Base-by-base conservation (phyloP, 2,113 vertebrate species). In the Alouatta palliata region DNA sequence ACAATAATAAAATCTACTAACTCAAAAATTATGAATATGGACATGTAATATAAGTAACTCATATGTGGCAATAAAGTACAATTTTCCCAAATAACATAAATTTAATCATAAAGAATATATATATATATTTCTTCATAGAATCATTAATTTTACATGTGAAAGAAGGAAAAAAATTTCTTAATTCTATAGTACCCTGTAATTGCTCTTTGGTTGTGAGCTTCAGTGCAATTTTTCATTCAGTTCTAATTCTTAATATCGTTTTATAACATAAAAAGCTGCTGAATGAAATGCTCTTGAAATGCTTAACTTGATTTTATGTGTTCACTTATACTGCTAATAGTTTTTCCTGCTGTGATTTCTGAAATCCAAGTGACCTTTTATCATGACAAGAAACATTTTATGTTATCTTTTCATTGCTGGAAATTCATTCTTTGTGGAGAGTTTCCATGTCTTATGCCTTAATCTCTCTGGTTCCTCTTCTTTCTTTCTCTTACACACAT, bases 341-440 rank as follows among this genome's bases (percentile, higher is more conserved):
- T 64, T 89, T 95, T 96, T 89, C 25, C n/a, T 80, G 25, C 17
- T 91, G 16, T 84, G n/a, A 30, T 27, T 90, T 87, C 27, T 95
- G 52, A 81, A 90, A 83, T 61, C 0, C 23, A 87, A 45, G 21
- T 77, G 30, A 88, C 6, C 1, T 92, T 93, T 76, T 21, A 83
- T 91, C 40, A 81, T 92, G 66, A 5, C 19, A 82, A 87, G 5
- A 77, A 77, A 82, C 6, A 43, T 88, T 77, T 85, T 47, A 47
- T 27, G 89, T 21, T 81, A 58, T 37, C 8, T 79, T 95, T 82
- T 91, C 45, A 79, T 61, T 94, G 6, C 1, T 96, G 75, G 19
- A 95, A 91, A 89, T 19, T 70, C 30, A 25, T 86, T 94, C 35
- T 91, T 82, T 75, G 5, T 77, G 30, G n/a, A 61, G 87, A 66